Evolutionary conservation across 2,113 vertebrate genomes (phyloP), one percentile per base, ranked within the genome.

Genomic region (Colinus virginianus): DNA sequence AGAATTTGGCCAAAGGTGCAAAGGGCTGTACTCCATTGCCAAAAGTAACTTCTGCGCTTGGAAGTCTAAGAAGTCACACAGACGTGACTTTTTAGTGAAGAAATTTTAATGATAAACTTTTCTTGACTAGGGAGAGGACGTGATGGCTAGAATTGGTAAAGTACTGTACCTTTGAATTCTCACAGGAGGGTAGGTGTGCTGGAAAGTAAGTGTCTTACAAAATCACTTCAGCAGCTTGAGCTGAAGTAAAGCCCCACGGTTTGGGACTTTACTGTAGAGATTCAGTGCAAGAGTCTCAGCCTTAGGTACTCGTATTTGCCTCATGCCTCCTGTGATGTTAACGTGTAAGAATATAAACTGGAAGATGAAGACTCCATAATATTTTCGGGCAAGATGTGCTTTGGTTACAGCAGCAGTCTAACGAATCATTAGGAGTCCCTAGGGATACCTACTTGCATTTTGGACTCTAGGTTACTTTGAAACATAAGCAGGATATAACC

Each of bases 51-150:
- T 76, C n/a, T 58, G 71, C 66, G 34, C 71, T 77, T 87, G 48
- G 71, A 77, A 94, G 80, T 1, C 0, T 67, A 68, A 78, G 36
- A 40, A 84, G 38, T 75, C 43, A 48, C 70, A 87, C 64, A 72
- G 84, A 90, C 76, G 84, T 94, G 58, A 43, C 61, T 9, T 7
- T 61, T 91, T 90, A 95, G 40, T 0, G 1, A 80, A 66, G 76
- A 93, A 78, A 94, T 93, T 93, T 83, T 91, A 74, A 88, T 90
- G 83, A 96, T 90, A 93, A 88, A 94, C 13, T 69, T 81, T 11
- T 71, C 88, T 90, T 78, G 76, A 91, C 8, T 67, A 51, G 9
- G 76, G 34, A 89, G 36, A 58, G 48, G 70, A 40, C 4, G 13
- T 30, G 48, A 38, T 70, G 18, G 34, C 51, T 70, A 19, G 25